These are phyloP conservation scores for Spicauda simplicius DNA, from an alignment of 2,888 invertebrate genomes.

Conservation along the genomic window DNA sequence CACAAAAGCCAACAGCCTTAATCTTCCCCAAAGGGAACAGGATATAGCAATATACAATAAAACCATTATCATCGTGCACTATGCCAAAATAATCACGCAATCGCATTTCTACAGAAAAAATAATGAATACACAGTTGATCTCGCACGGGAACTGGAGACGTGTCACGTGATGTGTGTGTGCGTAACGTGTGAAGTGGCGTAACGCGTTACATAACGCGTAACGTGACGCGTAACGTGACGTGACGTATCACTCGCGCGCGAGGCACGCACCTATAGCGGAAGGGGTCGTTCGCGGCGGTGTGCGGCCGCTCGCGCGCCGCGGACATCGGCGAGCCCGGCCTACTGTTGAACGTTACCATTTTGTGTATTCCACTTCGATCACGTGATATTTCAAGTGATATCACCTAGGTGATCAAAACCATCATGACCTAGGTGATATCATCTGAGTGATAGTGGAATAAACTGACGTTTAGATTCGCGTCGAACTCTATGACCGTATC, in stretches of 20 bases:
- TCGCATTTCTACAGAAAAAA: neutral
- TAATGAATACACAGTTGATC: neutral
- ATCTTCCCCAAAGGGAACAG: no score
- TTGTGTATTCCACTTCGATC: no score
- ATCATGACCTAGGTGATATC: no score
- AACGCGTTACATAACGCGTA: neutral
- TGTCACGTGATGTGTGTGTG: neutral
- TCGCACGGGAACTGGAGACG: no score
- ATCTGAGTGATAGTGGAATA: no score
- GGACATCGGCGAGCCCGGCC: slow-evolving; percentile 74
- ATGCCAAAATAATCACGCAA: neutral
- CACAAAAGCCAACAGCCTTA: no score
- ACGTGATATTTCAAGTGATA: no score
- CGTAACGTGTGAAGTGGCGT: neutral
- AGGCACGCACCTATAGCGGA: slow-evolving; percentile 74
- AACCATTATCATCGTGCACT: no score
- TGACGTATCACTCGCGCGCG: slow-evolving; percentile 1
- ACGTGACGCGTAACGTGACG: neutral
- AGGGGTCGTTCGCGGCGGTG: slow-evolving; percentile 59
- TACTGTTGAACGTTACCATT: slow-evolving; percentile 56
- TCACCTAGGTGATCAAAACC: no score
- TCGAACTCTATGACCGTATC: no score
- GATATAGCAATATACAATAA: no score
- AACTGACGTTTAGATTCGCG: no score
- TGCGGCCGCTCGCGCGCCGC: slow-evolving; percentile 65